Base-by-base conservation (phyloP, 2,888 invertebrate genomes). In the Andricus quercusramuli region DNA sequence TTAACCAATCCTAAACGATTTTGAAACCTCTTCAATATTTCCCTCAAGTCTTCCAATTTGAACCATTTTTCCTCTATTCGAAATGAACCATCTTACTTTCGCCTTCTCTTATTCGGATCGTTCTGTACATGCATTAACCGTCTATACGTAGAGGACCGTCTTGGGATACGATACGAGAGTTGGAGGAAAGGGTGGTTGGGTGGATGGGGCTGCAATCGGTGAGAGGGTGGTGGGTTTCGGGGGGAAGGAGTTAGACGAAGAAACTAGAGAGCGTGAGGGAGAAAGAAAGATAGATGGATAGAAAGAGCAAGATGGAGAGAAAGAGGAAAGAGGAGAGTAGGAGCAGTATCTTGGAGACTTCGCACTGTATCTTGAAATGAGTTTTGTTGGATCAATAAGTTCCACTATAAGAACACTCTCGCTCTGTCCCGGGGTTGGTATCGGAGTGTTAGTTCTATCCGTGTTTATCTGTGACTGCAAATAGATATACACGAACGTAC, bases 311-410 rank as follows among this genome's bases (percentile, higher is more conserved):
- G 86, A 85, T 87, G 87, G 84, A 88, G 88, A 86, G 86, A 86
- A 83, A 84, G 80, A 83, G 88, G 86, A 86, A 83, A 84, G 80
- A 83, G 88, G 86, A 86, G 84, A 83, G 87, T 84, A 84, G 87
- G 90, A 88, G 91, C 89, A 91, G 92, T 92, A 93, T 92, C 92
- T 92, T 91, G 92, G 92, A 92, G 92, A 92, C 92, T 93, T 93
- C 92, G 92, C 92, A 92, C 92, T 92, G 92, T 93, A 93, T 93
- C 93, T 93, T 92, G 93, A 92, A 93, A 93, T 93, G 92, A 93
- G 93, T 92, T 93, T 93, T 93, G 93, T 92, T 92, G 93, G 93
- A 93, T 93, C 93, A 93, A 93, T 93, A 93, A 93, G 93, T 92
- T 93, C 92, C 92, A 92, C 92, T 92, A 92, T 93, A 92, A 93